A percentile compares a stretch with the other conserved stretches of the same genome.
These are phyloP conservation scores for Epinephelus fuscoguttatus DNA, from an alignment of 2,113 vertebrate genomes.

Conservation along the genomic window DNA sequence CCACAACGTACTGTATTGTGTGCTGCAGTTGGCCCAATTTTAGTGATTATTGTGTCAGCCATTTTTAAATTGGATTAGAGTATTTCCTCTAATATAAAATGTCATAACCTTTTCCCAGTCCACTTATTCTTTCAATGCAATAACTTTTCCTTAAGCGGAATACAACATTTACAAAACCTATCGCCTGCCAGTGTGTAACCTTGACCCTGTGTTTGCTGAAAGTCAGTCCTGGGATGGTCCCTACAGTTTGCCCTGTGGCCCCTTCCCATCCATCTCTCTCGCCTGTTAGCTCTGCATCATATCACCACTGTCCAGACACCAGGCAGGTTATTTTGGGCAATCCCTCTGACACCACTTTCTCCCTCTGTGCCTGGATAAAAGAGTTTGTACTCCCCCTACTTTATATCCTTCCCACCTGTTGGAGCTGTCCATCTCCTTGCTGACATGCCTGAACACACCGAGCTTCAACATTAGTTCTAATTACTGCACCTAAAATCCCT, in stretches of 20 bases:
- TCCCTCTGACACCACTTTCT: conserved; percentile 75
- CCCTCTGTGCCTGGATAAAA: conserved; percentile 70
- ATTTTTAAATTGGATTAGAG: neutral
- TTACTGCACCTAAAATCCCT: conserved; percentile 45
- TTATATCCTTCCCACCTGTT: conserved; percentile 77
- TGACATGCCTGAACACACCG: conserved; percentile 62
- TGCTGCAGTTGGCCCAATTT: neutral
- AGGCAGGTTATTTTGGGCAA: conserved; percentile 76
- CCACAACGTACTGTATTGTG: neutral
- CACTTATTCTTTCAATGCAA: neutral
- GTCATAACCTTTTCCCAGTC: neutral
- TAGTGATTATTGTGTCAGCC: neutral
- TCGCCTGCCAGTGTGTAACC: neutral
- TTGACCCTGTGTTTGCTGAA: conserved; percentile 24
- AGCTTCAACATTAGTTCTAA: conserved; percentile 47
- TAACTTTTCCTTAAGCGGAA: neutral
- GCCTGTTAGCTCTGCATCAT: conserved; percentile 52
- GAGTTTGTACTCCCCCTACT: conserved; percentile 44
- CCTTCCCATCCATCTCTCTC: conserved; percentile 55
- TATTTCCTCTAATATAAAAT: neutral
- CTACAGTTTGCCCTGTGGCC: conserved; percentile 32
- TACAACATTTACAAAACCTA: neutral
- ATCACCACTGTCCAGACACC: conserved; percentile 57
- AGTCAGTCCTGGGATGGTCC: conserved; percentile 14
- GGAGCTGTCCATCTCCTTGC: conserved; percentile 62